Base-by-base conservation (phyloP, 2,888 invertebrate species). In the Melinaea menophilus region DNA sequence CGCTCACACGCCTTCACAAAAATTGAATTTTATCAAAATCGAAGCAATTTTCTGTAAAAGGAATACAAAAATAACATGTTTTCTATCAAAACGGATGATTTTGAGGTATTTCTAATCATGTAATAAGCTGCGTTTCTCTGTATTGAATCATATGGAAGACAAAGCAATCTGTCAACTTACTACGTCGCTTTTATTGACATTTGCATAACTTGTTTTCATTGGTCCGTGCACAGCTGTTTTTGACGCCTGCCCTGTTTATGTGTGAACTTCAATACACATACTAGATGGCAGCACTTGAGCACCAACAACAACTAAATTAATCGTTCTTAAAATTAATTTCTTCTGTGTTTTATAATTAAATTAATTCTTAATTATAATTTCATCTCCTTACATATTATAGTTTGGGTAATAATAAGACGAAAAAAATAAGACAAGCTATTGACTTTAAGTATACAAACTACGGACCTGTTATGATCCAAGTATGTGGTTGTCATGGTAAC, bases 191-290 rank as follows among this genome's bases (percentile, higher is more conserved):
- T 71, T 85, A 85, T 85, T 86, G 83, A 84, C 81, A 83, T 69
- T 67, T 69, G 59, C 55, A 57, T 58, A 63, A 74, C 60, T 33
- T 58, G 62, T 69, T 73, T 69, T 82, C 81, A 90, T 90, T 90
- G 89, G 90, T 69, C 70, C 62, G 62, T 61, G 68, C 75, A 83
- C 90, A 91, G 90, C 90, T 91, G 90, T 86, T 91, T 89, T 88
- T 89, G 88, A 90, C 87, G 73, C 70, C 59, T 69, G 58, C 61
- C 67, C 64, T 61, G 13, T 54, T 62, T 58, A 65, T 73, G 56
- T 12, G 4, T 47, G 34, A 63, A 5, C 62, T 34, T 48, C 34
- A 64, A 67, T 22, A 56, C 5, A 13, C 7, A 33, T 34, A n/a
- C 61, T 75, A 88, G 88, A 81, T 88, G 84, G 83, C 86, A 78